Evolutionary conservation across 2,888 invertebrate species (phyloP).

Genomic region (Pediacus dermestoides): DNA sequence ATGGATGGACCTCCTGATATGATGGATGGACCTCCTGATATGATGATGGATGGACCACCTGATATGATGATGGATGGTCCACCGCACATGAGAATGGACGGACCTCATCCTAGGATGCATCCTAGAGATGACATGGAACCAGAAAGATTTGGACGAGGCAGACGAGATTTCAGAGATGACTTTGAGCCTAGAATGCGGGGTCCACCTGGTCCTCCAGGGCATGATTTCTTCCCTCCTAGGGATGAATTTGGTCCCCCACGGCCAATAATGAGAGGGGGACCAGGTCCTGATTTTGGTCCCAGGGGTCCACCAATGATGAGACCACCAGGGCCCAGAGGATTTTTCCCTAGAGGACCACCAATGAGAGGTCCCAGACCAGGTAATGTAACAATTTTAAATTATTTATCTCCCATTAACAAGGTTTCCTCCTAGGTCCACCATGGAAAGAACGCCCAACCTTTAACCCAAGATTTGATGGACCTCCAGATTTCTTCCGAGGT

Average conservation of each 20-base stretch:
- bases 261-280: constrained; percentile 7
- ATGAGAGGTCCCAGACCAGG: constrained; percentile 24
- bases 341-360: constrained; percentile 36
- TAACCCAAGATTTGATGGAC: constrained; percentile 39
- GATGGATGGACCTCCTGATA: constrained; percentile 18
- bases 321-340: constrained; percentile 30
- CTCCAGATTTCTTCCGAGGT: constrained; percentile 39
- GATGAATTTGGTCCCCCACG: constrained; percentile 8
- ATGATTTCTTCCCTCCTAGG: constrained; percentile 33
- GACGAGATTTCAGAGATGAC: constrained; percentile 27
- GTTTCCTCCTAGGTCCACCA: constrained; percentile 28
- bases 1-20: constrained; percentile 20
- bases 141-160: constrained; percentile 36
- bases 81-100: constrained; percentile 20
- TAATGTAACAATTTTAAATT: constrained; percentile 5
- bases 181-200: constrained; percentile 27
- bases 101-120: constrained; percentile 12
- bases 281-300: constrained; percentile 27
- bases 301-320: constrained; percentile 30
- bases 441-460: constrained; percentile 49
- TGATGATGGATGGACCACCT: constrained; percentile 10
- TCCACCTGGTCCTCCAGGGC: constrained; percentile 27
- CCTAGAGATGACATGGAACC: no score
- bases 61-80: constrained; percentile 17
- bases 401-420: background rate